phyloP scores from a whole-genome alignment of 2,797 vertebrate species.

The Melanotaenia maccullochi region DNA sequence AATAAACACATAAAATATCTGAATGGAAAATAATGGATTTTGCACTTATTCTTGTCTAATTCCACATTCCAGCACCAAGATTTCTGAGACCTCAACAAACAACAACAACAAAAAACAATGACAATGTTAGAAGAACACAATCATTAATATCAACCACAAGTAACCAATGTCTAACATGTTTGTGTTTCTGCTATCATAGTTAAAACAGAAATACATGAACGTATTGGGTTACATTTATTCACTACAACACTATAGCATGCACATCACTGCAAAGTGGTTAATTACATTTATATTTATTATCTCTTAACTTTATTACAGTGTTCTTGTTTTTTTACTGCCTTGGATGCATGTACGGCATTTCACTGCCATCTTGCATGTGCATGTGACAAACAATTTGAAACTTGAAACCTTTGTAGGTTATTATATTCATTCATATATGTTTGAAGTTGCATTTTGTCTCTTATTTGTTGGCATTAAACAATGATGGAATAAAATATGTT shows the following conservation, averaged over 20 bases:
- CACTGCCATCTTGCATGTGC: no score
- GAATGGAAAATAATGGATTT: neutral
- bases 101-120: neutral
- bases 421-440: slow-evolving; percentile 17
- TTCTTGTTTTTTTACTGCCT: no score
- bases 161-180: neutral
- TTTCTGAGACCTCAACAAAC: neutral
- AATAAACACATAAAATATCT: neutral
- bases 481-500: slow-evolving; percentile 23
- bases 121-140: neutral
- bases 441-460: slow-evolving; percentile 16
- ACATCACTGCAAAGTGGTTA: no score
- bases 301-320: no score
- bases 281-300: no score
- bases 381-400: no score
- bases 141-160: neutral
- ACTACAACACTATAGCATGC: neutral
- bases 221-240: slow-evolving; percentile 20
- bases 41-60: neutral
- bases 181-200: neutral
- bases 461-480: slow-evolving; percentile 9
- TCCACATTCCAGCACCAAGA: neutral
- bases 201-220: slow-evolving; percentile 8
- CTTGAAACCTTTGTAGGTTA: slow-evolving; percentile 13
- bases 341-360: no score